Conservation (phyloP, 2,797 vertebrate species). For the Xerus rutilus region DNA sequence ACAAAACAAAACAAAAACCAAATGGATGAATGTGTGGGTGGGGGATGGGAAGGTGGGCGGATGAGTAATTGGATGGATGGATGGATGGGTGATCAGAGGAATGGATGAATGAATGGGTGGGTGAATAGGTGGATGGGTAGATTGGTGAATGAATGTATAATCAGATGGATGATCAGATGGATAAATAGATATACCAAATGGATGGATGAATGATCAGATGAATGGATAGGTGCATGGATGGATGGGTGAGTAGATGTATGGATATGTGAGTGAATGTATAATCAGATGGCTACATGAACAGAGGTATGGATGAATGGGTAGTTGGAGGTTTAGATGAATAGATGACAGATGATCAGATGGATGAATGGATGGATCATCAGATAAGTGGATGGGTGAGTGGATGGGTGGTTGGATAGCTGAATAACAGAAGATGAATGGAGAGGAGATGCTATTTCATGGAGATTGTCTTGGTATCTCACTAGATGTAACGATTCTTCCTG, state of each 20-base stretch:
- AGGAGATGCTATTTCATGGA: background rate
- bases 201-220: accelerated
- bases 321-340: no score
- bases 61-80: background rate
- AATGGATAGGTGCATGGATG: accelerated
- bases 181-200: no score
- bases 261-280: background rate
- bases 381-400: background rate
- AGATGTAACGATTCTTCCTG: background rate
- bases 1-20: no score
- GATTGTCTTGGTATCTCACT: background rate
- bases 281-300: no score
- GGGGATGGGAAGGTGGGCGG: background rate
- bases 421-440: background rate
- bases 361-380: background rate
- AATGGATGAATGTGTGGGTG: no score
- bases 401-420: background rate
- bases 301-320: background rate
- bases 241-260: accelerated
- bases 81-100: no score
- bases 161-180: no score
- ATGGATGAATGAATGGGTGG: no score
- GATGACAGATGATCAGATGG: no score
- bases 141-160: accelerated
- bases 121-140: background rate